Evolutionary conservation across 2,113 vertebrate genomes (phyloP).

Genomic region (Atrichornis clamosus): DNA sequence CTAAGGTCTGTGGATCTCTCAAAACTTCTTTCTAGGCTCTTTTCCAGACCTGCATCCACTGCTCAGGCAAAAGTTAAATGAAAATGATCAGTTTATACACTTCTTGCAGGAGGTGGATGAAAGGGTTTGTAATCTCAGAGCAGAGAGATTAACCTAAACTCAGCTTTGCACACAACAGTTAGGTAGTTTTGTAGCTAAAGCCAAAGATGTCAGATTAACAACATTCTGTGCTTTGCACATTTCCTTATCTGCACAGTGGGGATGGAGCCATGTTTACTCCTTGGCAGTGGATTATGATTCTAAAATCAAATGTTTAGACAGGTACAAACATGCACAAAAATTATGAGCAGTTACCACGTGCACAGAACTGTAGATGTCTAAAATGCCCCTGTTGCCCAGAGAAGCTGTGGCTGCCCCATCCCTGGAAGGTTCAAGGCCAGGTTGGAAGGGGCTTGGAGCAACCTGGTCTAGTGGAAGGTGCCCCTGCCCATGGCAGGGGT

Average conservation of each 20-base stretch:
- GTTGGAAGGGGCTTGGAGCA: not conserved
- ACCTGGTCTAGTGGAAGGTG: not conserved
- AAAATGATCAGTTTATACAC: not conserved
- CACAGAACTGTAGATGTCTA: not conserved
- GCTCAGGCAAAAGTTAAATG: not conserved
- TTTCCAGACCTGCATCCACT: not conserved
- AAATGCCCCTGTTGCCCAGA: not conserved
- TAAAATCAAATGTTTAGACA: not conserved
- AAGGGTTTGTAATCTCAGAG: not conserved
- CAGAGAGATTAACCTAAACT: not conserved
- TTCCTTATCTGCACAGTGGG: not conserved
- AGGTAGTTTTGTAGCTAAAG: not conserved
- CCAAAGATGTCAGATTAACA: constrained; percentile 11
- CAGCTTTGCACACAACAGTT: not conserved
- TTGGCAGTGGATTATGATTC: not conserved
- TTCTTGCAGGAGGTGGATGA: not conserved
- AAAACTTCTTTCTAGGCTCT: not conserved
- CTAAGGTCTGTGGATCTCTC: not conserved
- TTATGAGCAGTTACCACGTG: not conserved
- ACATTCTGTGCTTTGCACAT: not conserved
- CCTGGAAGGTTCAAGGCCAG: not conserved
- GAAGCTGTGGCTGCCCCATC: not conserved
- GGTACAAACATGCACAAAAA: not conserved
- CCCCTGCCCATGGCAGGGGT: not conserved
- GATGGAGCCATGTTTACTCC: not conserved